Evolutionary conservation across 2,888 invertebrate genomes (phyloP), one percentile per base, ranked within the genome.

Genomic region (Aphidius colemani): DNA sequence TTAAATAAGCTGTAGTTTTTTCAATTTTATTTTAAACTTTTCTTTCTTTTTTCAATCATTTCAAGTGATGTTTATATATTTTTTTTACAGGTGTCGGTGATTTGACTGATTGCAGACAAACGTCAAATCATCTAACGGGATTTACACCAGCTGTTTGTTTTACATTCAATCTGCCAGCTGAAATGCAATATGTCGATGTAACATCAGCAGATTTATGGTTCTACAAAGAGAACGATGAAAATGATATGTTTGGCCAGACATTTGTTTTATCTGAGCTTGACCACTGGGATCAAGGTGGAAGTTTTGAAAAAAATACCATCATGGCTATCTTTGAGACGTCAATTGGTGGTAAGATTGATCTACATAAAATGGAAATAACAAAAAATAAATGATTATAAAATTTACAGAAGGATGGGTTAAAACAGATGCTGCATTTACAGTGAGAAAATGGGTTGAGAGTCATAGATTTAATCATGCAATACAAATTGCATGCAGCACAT

Each of bases 121-220:
- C 70, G 43, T 78, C 80, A 53, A 81, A 82, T 69, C 78, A 81
- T 64, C 71, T 80, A 64, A 77, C 75, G 11, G 77, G 78, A 6
- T 79, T 79, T 82, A 79, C 88, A 72, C 89, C 90, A 0, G 89
- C 90, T 60, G 89, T 89, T 59, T 93, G 93, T 71, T 87, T 93
- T 65, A 89, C 90, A 68, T 92, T 93, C 74, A 89, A 90, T 83
- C 85, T 93, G 72, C 91, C 92, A 0, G 88, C 88, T 8, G 92
- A 93, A 70, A 87, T 92, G 59, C 88, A 90, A 69, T 88, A 89
- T 0, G 88, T 89, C 53, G 91, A 90, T 75, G 90, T 93, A 7
- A 90, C 89, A 49, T 88, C 88, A 1, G 93, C 93, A 0, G 91
- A 93, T 71, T 84, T 94, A 40, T 93, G 93, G 93, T 88, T 93